These are phyloP conservation scores for Dasypolia templi DNA, from an alignment of 2,888 invertebrate species.

Conservation along the genomic window DNA sequence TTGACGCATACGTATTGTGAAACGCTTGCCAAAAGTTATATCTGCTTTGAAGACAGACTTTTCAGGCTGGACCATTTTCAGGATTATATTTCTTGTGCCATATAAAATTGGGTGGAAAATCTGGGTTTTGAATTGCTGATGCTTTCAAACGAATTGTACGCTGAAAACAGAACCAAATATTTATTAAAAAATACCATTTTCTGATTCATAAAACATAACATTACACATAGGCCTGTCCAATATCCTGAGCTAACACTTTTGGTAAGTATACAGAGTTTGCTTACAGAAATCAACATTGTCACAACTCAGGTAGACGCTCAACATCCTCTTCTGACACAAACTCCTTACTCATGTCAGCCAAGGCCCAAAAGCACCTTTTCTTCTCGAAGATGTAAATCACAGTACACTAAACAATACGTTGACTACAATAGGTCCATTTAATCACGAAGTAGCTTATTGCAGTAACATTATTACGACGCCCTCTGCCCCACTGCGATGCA, in stretches of 20 bases:
- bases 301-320: background rate
- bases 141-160: slow-evolving; percentile 1
- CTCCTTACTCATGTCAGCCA: slow-evolving; percentile 42
- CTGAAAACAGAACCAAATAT: no score
- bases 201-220: no score
- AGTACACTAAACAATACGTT: slow-evolving; percentile 65
- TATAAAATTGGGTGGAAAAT: slow-evolving; percentile 18
- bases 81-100: slow-evolving; percentile 35
- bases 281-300: background rate
- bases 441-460: slow-evolving; percentile 89
- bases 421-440: slow-evolving; percentile 77
- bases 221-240: background rate
- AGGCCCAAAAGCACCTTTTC: slow-evolving; percentile 21
- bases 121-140: slow-evolving; percentile 5
- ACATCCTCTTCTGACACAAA: background rate
- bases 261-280: background rate
- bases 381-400: slow-evolving; percentile 53
- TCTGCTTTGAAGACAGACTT: slow-evolving; percentile 47
- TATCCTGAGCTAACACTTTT: background rate
- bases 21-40: slow-evolving; percentile 64
- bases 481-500: slow-evolving; percentile 79
- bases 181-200: background rate
- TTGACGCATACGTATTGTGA: slow-evolving; percentile 64
- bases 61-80: slow-evolving; percentile 43
- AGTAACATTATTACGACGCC: slow-evolving; percentile 80